Evolutionary conservation across 2,113 vertebrate genomes (phyloP), one percentile per base, ranked within the genome.

Genomic region (Saguinus midas): DNA sequence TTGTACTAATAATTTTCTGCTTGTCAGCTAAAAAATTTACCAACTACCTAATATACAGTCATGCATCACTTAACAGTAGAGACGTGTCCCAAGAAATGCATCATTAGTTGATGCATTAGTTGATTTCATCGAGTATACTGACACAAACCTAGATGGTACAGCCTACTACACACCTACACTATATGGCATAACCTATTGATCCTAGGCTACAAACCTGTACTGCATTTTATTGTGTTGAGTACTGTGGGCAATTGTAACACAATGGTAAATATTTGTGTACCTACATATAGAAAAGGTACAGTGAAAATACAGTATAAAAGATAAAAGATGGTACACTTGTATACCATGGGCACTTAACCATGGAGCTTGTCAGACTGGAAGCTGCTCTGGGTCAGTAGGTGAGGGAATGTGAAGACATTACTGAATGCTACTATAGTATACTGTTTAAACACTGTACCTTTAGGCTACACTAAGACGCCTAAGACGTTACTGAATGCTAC

Each of bases 1-100:
- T 23, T 70, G 90, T 68, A 78, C 45, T 68, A 48, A 70, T 57
- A 58, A 35, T 96, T 68, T 95, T 94, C 48, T 96, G 23, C 35
- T 80, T 80, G 70, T 85, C n/a, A 76, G 37, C 32, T 85, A 13
- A 48, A 35, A 5, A 72, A 16, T 90, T 70, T 94, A 73, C 55
- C 93, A 37, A 89, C 92, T 32, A 83, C 37, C 57, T 76, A 64
- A 29, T 89, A 66, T 61, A 40, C 29, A 45, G 43, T 48, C 27
- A 29, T 1, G 27, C 45, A 45, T 48, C 27, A 43, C 75, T 78
- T 32, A 32, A 48, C 75, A 45, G 4, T 78, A 27, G 43, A 48
- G 43, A 76, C 29, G 45, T 1, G 8, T 76, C 32, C 43, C 45
- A 43, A 76, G 27, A 78, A 78, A 29, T 78, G 27, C 27, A 9